Evolutionary conservation across 2,113 vertebrate species (phyloP).

Genomic region (Campylorhamphus procurvoides): DNA sequence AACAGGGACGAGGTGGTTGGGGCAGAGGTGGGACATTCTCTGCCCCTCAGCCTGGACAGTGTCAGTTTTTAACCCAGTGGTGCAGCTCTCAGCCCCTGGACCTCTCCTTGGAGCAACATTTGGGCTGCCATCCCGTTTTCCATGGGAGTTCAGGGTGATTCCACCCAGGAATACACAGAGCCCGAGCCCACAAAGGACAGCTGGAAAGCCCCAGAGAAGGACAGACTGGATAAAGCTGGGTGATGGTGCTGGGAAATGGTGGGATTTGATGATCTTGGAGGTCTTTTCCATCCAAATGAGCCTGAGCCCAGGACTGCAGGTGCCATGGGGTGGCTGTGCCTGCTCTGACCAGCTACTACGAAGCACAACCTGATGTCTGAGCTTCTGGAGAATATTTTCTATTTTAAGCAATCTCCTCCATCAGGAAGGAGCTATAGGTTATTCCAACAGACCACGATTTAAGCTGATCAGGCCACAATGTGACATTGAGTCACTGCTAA

Average conservation of each 20-base stretch:
- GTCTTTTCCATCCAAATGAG: neutral
- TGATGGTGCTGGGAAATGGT: accelerated
- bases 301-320: accelerated
- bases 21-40: neutral
- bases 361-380: neutral
- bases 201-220: accelerated
- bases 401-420: neutral
- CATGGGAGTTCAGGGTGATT: accelerated
- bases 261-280: neutral
- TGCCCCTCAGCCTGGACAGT: neutral
- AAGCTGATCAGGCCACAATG: neutral
- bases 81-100: neutral
- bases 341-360: accelerated
- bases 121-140: neutral
- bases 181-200: neutral
- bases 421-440: neutral
- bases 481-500: neutral
- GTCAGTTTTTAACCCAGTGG: accelerated
- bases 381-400: neutral
- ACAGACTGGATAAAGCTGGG: accelerated
- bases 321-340: accelerated
- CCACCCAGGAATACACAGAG: neutral
- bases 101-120: neutral
- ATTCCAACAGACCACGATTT: neutral
- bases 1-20: neutral